phyloP scores from a whole-genome alignment of 2,888 invertebrate genomes.

The Drosophila formosana region DNA sequence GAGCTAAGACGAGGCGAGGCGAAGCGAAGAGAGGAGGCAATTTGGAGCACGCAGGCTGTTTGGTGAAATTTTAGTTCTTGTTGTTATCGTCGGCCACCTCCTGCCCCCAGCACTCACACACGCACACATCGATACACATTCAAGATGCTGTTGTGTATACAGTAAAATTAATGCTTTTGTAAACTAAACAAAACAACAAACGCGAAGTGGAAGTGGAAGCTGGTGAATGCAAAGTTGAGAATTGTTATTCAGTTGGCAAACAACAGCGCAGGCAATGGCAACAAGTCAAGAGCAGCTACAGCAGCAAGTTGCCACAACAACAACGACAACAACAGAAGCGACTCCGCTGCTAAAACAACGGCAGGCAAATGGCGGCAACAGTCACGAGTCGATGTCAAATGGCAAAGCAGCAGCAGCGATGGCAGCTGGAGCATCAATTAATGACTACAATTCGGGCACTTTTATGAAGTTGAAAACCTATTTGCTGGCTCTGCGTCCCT shows the following conservation, averaged over 20 bases:
- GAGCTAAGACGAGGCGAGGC: constrained; percentile 14
- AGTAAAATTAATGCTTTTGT: constrained; percentile 70
- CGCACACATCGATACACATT: constrained; percentile 7
- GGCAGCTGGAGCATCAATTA: neutral
- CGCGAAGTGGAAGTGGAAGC: constrained; percentile 31
- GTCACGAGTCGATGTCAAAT: constrained; percentile 40
- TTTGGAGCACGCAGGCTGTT: constrained; percentile 62
- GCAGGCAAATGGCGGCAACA: constrained; percentile 50
- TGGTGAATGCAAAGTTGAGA: constrained; percentile 51
- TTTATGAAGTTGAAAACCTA: constrained; percentile 96
- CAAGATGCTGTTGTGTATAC: constrained; percentile 81
- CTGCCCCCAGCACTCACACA: constrained; percentile 23
- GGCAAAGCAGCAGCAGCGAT: constrained; percentile 38
- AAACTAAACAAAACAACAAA: constrained; percentile 63
- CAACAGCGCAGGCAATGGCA: constrained; percentile 62
- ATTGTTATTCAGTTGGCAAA: constrained; percentile 34
- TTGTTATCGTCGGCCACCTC: constrained; percentile 50
- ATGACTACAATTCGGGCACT: constrained; percentile 81
- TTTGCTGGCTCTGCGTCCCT: constrained; percentile 94
- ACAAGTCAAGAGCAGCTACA: constrained; percentile 57
- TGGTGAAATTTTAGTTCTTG: constrained; percentile 62
- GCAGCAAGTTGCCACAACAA: constrained; percentile 37
- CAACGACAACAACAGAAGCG: constrained; percentile 10
- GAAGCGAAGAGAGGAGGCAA: constrained; percentile 37
- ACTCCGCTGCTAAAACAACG: constrained; percentile 44